Evolutionary conservation across 2,888 invertebrate species (phyloP).

Genomic region (Reticulitermes lucifugus): DNA sequence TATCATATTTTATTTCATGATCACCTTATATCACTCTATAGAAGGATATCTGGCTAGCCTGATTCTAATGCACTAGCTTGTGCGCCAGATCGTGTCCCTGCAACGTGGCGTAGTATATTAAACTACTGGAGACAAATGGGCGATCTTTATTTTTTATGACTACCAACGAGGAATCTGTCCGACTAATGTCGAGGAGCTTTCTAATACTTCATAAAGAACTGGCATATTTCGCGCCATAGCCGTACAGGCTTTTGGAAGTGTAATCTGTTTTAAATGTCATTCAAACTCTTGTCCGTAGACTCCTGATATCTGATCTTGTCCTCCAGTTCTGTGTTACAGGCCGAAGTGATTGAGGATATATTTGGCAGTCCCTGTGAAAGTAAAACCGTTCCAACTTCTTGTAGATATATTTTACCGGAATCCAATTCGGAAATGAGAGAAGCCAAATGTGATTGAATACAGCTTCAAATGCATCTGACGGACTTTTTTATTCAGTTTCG

Average conservation of each 20-base stretch:
- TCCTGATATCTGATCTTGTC: background rate
- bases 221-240: background rate
- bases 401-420: background rate
- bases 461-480: constrained; percentile 2
- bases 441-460: constrained; percentile 1
- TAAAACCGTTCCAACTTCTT: background rate
- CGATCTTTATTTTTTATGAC: background rate
- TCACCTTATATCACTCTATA: background rate
- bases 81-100: background rate
- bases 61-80: background rate
- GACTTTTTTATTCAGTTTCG: background rate
- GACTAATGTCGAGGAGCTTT: background rate
- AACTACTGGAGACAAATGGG: background rate
- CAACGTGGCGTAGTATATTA: background rate
- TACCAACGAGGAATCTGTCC: background rate
- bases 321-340: background rate
- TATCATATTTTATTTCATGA: background rate
- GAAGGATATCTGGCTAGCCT: background rate
- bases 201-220: background rate
- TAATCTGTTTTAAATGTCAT: background rate
- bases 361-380: background rate
- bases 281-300: background rate
- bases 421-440: background rate
- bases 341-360: background rate
- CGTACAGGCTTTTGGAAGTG: background rate